Conservation (phyloP, 2,797 vertebrate genomes). For the Paguma larvata region DNA sequence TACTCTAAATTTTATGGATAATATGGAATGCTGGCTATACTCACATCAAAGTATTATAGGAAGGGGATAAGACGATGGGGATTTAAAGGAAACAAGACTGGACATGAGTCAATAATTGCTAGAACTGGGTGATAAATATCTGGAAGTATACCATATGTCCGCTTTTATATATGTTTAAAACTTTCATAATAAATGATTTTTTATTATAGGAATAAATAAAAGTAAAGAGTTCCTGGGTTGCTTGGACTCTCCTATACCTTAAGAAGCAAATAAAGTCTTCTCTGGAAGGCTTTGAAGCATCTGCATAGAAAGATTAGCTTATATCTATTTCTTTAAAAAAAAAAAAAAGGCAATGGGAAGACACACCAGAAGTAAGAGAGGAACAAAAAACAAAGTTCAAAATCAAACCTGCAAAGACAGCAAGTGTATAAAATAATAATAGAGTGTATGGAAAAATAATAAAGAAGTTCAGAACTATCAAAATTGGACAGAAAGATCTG, state of each 20-base stretch:
- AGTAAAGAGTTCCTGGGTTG: background rate
- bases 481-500: background rate
- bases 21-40: background rate
- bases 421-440: background rate
- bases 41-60: background rate
- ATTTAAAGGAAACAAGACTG: background rate
- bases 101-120: background rate
- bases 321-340: background rate
- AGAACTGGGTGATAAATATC: background rate
- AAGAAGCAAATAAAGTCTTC: background rate
- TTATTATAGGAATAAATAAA: conserved; percentile 17
- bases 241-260: background rate
- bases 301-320: background rate
- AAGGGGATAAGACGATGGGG: background rate
- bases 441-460: background rate
- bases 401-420: background rate
- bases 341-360: background rate
- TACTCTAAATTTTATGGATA: background rate
- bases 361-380: background rate
- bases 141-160: background rate
- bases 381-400: background rate
- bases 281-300: background rate
- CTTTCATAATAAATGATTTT: background rate
- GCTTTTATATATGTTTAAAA: background rate
- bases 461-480: background rate